Evolutionary conservation across 1,140 invertebrate genomes (phyloP).

Genomic region (Drosophila ogumai): DNA sequence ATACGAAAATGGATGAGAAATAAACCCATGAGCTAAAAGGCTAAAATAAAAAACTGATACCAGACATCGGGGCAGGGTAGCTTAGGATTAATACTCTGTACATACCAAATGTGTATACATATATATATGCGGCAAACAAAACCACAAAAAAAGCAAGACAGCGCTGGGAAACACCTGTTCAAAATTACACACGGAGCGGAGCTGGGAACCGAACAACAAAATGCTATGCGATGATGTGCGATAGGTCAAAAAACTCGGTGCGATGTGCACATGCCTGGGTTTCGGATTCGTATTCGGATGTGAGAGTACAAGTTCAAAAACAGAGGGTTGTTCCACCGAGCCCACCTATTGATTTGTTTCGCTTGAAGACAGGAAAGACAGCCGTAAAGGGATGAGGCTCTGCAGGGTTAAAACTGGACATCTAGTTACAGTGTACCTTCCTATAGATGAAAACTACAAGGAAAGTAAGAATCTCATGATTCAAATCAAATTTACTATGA

Average conservation of each 20-base stretch:
- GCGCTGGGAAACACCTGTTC: conserved; percentile 50
- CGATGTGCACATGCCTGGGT: conserved; percentile 27
- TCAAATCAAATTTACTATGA: not conserved
- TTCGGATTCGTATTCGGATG: conserved; percentile 9
- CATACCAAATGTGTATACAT: conserved; percentile 12
- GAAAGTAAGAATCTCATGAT: not conserved
- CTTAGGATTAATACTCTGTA: conserved; percentile 40
- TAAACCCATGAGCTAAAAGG: conserved; percentile 5
- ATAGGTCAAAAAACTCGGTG: conserved; percentile 58
- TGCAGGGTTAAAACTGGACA: conserved; percentile 28
- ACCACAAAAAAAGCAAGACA: conserved; percentile 28
- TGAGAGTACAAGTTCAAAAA: conserved; percentile 33
- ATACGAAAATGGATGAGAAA: conserved; percentile 14
- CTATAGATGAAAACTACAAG: not conserved
- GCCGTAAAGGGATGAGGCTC: not conserved
- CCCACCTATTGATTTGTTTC: conserved; percentile 50
- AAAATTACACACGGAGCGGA: conserved; percentile 49
- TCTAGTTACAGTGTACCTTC: conserved; percentile 1
- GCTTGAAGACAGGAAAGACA: not conserved
- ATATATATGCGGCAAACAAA: conserved; percentile 26
- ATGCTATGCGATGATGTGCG: conserved; percentile 31
- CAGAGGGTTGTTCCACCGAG: conserved; percentile 40
- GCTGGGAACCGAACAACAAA: conserved; percentile 18
- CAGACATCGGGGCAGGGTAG: conserved; percentile 29
- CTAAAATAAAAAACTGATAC: conserved; percentile 18